Conservation (phyloP, 2,797 vertebrate genomes). For the Sphenopsis melanotis region DNA sequence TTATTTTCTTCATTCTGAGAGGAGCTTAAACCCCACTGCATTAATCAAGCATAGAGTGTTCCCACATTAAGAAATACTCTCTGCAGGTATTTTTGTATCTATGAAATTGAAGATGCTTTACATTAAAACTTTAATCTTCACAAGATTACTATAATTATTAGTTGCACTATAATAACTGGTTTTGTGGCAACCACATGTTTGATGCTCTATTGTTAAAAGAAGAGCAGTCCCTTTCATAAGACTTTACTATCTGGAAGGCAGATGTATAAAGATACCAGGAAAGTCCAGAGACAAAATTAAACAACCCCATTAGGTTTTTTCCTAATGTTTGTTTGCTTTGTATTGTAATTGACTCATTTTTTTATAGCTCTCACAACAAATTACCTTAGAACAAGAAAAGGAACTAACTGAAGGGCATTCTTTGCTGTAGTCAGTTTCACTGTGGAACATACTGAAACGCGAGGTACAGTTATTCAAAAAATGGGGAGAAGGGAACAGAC, state of each 20-base stretch:
- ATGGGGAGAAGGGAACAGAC: background rate
- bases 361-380: background rate
- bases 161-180: conserved; percentile 32
- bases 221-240: background rate
- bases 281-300: conserved; percentile 32
- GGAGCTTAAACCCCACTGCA: background rate
- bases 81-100: conserved; percentile 29
- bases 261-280: conserved; percentile 6
- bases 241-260: conserved; percentile 45
- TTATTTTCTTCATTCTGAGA: background rate
- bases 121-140: conserved; percentile 57
- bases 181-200: conserved; percentile 30
- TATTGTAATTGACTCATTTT: background rate
- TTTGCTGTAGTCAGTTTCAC: background rate
- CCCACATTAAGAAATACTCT: conserved; percentile 39
- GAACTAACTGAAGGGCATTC: background rate
- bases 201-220: conserved; percentile 25
- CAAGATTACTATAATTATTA: conserved; percentile 50
- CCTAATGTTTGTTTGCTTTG: background rate
- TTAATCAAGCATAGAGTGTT: background rate
- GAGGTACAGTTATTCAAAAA: background rate
- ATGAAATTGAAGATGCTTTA: conserved; percentile 30
- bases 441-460: background rate
- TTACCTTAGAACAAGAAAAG: background rate
- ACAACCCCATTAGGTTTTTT: background rate